These are phyloP conservation scores for Tridacna gigas DNA, from an alignment of 2,888 invertebrate species.

Conservation along the genomic window DNA sequence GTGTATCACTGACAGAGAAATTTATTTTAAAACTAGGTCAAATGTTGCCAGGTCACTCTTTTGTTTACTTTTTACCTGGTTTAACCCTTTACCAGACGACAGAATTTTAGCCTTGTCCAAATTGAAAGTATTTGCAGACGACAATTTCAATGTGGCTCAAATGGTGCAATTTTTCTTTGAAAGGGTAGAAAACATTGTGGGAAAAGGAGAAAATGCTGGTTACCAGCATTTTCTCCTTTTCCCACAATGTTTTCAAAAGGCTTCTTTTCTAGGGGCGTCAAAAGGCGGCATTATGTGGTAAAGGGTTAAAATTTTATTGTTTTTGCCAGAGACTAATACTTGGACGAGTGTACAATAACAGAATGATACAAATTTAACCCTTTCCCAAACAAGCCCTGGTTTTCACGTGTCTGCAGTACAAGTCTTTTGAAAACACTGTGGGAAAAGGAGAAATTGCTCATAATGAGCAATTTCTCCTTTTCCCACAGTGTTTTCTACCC, in stretches of 20 bases:
- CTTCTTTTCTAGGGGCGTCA: neutral
- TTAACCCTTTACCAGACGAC: no score
- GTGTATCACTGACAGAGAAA: no score
- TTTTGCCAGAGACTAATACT: neutral
- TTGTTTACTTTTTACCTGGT: no score
- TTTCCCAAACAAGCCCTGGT: neutral
- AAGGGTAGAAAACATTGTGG: neutral
- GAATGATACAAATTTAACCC: neutral
- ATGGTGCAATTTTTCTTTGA: no score
- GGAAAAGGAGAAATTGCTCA: conserved; percentile 6
- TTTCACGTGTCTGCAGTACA: neutral
- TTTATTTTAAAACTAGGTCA: no score
- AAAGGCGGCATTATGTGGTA: no score
- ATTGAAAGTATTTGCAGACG: no score
- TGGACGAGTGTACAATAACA: neutral
- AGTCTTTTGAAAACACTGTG: neutral
- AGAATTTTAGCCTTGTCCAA: no score
- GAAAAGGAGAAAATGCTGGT: neutral
- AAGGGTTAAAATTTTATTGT: no score
- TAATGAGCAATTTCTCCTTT: conserved; percentile 4
- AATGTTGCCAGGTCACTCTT: no score
- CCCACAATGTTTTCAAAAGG: neutral
- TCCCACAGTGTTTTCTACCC: neutral
- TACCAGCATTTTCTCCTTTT: neutral
- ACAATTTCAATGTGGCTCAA: no score